These are phyloP conservation scores for Pardosa pseudoannulata DNA, from an alignment of 2,888 invertebrate genomes.

Conservation along the genomic window DNA sequence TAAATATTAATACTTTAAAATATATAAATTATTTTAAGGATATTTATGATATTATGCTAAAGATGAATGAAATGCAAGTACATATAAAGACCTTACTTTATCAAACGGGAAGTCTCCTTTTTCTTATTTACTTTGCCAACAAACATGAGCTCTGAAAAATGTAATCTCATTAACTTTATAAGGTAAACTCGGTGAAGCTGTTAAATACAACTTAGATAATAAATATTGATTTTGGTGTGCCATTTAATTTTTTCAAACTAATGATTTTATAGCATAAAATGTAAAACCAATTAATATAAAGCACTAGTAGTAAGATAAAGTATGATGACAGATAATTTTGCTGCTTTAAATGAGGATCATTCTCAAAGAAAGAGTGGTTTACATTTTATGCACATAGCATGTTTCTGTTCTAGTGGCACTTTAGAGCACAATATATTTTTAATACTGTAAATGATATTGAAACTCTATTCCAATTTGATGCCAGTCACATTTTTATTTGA, in stretches of 20 bases:
- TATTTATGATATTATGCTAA: too few relatives aligned
- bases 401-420: too few relatives aligned
- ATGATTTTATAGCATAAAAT: background rate
- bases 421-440: too few relatives aligned
- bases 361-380: too few relatives aligned
- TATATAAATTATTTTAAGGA: background rate
- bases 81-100: conserved; percentile 39
- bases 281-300: background rate
- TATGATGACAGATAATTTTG: too few relatives aligned
- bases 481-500: too few relatives aligned
- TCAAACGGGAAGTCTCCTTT: conserved; percentile 62
- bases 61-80: background rate
- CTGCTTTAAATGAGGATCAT: too few relatives aligned
- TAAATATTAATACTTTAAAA: background rate
- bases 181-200: background rate
- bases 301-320: background rate
- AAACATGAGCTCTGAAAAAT: conserved; percentile 53
- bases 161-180: too few relatives aligned
- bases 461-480: too few relatives aligned
- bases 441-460: too few relatives aligned
- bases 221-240: background rate
- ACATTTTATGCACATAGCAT: too few relatives aligned
- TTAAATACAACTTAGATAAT: background rate
- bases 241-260: background rate
- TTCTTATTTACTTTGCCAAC: conserved; percentile 55